phyloP scores from a whole-genome alignment of 2,888 invertebrate genomes.

The Dryadula phaetusa region DNA sequence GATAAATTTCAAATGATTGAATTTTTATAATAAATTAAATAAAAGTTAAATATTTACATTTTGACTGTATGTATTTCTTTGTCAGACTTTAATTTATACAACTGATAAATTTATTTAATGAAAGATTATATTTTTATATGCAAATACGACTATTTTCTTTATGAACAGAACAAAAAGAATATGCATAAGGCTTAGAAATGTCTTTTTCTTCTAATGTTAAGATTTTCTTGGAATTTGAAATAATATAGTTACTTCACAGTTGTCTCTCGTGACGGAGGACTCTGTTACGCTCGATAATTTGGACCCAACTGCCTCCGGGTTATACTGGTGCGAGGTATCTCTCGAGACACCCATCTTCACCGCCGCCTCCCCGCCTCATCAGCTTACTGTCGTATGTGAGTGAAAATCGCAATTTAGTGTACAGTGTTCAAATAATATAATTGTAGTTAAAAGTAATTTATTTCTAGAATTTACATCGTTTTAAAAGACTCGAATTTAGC shows the following conservation, averaged over 20 bases:
- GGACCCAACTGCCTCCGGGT: conserved; percentile 90
- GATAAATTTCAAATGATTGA: neutral
- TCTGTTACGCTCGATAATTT: conserved; percentile 88
- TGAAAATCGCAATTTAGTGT: conserved; percentile 46
- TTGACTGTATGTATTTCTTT: no score
- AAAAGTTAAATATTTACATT: neutral
- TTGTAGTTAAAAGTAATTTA: no score
- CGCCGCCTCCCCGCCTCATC: conserved; percentile 89
- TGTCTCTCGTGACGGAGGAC: conserved; percentile 77
- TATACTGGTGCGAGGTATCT: conserved; percentile 93
- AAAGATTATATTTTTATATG: no score
- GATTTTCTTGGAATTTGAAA: neutral
- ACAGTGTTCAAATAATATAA: no score
- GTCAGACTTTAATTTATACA: no score
- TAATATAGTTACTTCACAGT: conserved; percentile 58
- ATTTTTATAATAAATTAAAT: neutral
- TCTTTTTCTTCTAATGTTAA: no score
- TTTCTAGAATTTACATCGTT: no score
- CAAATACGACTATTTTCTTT: no score
- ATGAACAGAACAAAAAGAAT: no score
- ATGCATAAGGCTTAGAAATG: no score
- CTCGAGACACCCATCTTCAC: conserved; percentile 93
- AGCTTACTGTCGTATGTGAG: conserved; percentile 93
- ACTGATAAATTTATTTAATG: no score
- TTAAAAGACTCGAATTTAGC: no score